Base-by-base conservation (phyloP, 1,140 invertebrate species). In the Ostrea denselamellosa region DNA sequence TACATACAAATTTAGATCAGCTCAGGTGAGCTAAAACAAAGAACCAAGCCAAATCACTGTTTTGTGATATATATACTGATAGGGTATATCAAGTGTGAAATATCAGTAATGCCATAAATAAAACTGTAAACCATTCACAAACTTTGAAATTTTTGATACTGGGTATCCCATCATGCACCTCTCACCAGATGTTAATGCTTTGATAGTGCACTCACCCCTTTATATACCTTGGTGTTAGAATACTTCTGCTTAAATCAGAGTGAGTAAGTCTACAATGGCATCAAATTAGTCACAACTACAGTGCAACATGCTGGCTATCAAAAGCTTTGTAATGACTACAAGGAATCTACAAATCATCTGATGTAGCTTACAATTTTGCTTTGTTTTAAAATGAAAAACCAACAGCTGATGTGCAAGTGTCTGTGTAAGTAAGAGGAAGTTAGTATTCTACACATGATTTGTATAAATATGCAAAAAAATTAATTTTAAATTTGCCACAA, bases 131-230 rank as follows among this genome's bases (percentile, higher is more conserved):
- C 56, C n/a, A 62, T 62, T 62, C n/a, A n/a, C 1, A 44, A 44
- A 44, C 34, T 44, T 5, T 1, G 34, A 1, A 44, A 44, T 44
- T 44, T 44, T 5, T 44, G 56, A 62, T 7, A 62, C 8, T 62
- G 14, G 28, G 28, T 77, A 77, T 34, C 56, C 68, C 22, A 77
- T 22, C 68, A 77, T 77, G 68, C 68, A 77, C 68, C 68, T 28
- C 28, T 77, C 68, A 77, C 68, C 68, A 77, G 25, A 77, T 25
- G 68, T 77, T 77, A 77, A 25, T 62, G 58, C 22, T 28, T 28
- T 77, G 68, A 28, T 34, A 77, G 28, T 77, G 68, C 68, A 77
- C 68, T 77, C 68, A 77, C 68, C 68, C 68, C 25, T 77, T 34
- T 77, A 77, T 77, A 28, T 77, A 77, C 68, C 68, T 28, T 77